These are phyloP conservation scores for Unio pictorum DNA, from an alignment of 2,888 invertebrate genomes.

Conservation along the genomic window DNA sequence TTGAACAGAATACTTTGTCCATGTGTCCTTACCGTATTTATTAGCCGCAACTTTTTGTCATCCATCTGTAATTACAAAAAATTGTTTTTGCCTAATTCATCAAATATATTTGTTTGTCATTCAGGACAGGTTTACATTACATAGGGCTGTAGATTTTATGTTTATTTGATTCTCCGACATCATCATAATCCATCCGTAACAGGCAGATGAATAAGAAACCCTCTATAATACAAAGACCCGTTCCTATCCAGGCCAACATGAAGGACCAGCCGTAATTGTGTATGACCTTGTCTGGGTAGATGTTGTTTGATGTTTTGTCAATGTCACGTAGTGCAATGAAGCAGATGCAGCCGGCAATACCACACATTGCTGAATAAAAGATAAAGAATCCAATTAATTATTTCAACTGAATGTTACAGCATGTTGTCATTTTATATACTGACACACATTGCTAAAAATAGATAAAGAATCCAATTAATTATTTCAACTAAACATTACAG, in stretches of 20 bases:
- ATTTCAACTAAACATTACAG: too few species aligned
- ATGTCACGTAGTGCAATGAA: slow-evolving; percentile 58
- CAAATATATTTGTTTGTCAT: too few species aligned
- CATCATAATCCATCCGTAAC: slow-evolving; percentile 48
- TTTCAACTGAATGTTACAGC: too few species aligned
- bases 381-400: background rate
- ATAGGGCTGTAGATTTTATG: slow-evolving; percentile 18
- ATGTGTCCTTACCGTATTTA: too few species aligned
- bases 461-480: background rate
- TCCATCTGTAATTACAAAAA: too few species aligned
- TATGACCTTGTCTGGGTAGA: slow-evolving; percentile 32
- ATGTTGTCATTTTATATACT: too few species aligned
- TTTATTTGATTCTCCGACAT: slow-evolving; percentile 41
- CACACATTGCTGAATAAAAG: slow-evolving; percentile 50
- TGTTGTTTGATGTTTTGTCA: slow-evolving; percentile 34
- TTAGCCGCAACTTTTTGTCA: too few species aligned
- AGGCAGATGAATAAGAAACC: slow-evolving; percentile 52
- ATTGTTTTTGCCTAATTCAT: too few species aligned
- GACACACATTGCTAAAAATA: slow-evolving; percentile 46
- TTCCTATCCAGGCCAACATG: slow-evolving; percentile 54
- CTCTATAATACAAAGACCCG: slow-evolving; percentile 46
- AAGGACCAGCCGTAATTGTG: slow-evolving; percentile 54
- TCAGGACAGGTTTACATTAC: too few species aligned
- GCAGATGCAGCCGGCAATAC: slow-evolving; percentile 54
- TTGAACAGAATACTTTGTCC: too few species aligned